phyloP scores from a whole-genome alignment of 2,797 vertebrate genomes.

The Onychomys leucogaster region DNA sequence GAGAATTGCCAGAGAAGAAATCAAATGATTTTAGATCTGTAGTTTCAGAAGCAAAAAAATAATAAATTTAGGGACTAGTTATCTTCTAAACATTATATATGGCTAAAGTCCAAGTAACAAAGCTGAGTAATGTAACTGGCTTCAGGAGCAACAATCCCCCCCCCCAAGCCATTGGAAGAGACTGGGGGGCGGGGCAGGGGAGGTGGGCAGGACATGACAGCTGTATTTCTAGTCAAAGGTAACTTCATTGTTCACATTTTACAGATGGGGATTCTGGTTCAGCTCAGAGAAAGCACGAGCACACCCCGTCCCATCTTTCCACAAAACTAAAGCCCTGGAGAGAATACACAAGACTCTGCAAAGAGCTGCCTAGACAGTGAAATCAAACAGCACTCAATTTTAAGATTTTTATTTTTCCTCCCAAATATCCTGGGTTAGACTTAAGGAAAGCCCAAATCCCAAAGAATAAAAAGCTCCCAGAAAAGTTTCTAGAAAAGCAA shows the following conservation, averaged over 20 bases:
- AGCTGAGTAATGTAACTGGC: conserved; percentile 9
- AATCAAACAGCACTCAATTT: conserved; percentile 33
- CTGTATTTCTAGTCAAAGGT: conserved; percentile 27
- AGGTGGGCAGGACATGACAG: not conserved
- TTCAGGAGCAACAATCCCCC: conserved; percentile 43
- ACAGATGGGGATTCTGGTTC: not conserved
- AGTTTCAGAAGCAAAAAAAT: conserved; percentile 34
- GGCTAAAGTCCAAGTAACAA: not conserved
- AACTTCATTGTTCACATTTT: conserved; percentile 10
- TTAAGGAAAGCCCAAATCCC: not conserved
- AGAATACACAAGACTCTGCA: conserved; percentile 21
- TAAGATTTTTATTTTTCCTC: conserved; percentile 10
- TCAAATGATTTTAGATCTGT: not conserved
- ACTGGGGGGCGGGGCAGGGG: not conserved
- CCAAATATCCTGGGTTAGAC: not conserved
- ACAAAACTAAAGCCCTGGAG: conserved; percentile 17
- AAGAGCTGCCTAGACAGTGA: not conserved
- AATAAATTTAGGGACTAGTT: not conserved
- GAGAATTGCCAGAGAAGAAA: conserved; percentile 22
- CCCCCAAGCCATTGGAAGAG: not conserved
- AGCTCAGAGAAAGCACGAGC: not conserved
- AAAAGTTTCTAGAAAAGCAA: conserved; percentile 43
- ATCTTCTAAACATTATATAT: not conserved
- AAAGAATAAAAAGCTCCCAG: not conserved
- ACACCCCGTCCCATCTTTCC: not conserved